Evolutionary conservation across 1,140 invertebrate genomes (phyloP).

Genomic region (Cyclargus thomasi): DNA sequence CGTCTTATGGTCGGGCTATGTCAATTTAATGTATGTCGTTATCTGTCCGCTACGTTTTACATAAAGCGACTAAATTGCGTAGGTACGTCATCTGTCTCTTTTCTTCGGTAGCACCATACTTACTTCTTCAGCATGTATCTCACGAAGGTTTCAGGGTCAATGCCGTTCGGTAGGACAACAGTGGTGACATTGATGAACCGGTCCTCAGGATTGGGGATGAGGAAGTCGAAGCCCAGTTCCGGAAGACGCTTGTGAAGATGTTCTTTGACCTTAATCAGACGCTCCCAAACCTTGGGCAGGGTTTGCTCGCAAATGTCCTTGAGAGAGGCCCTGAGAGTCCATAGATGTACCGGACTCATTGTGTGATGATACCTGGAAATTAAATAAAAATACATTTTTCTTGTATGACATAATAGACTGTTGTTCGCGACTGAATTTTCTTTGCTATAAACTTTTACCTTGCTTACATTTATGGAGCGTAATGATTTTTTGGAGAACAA

Average conservation of each 20-base stretch:
- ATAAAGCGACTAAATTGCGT: no score
- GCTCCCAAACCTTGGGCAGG: conserved; percentile 20
- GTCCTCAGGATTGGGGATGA: conserved; percentile 21
- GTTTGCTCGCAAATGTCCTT: conserved; percentile 19
- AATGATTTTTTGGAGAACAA: no score
- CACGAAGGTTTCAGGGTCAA: neutral
- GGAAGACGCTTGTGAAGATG: conserved; percentile 20
- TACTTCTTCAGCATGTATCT: neutral
- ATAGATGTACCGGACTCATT: conserved; percentile 16
- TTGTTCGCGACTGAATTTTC: no score
- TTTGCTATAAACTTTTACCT: no score
- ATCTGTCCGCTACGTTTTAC: no score
- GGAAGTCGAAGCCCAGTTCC: conserved; percentile 18
- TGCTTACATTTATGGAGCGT: no score
- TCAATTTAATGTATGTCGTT: no score
- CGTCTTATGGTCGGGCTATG: no score
- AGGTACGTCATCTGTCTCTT: no score
- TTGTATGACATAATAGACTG: no score
- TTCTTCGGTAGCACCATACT: no score
- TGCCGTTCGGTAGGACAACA: neutral
- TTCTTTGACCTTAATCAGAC: conserved; percentile 15
- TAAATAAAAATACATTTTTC: neutral
- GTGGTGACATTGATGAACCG: conserved; percentile 6
- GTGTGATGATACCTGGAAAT: conserved; percentile 9
- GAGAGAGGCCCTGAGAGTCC: conserved; percentile 19